Conservation (phyloP, 2,888 invertebrate species). For the Alsophila aescularia region DNA sequence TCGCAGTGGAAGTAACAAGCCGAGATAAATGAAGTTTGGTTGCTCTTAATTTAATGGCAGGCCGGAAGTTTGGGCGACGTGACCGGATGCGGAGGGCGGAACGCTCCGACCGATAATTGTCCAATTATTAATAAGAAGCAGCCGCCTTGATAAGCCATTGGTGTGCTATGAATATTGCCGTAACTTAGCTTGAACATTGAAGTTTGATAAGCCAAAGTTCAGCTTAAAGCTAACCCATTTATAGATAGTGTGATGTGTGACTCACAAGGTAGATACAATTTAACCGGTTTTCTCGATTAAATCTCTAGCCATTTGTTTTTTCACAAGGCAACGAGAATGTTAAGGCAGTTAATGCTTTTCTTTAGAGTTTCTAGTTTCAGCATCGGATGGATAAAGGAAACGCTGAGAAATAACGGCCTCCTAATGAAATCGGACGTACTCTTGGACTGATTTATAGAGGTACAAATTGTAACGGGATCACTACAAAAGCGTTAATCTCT, state of each 20-base stretch:
- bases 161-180: conserved; percentile 28
- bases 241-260: conserved; percentile 5
- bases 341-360: conserved; percentile 31
- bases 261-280: not conserved
- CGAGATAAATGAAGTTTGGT: conserved; percentile 82
- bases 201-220: conserved; percentile 28
- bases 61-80: conserved; percentile 74
- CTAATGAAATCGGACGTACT: conserved; percentile 40
- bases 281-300: conserved; percentile 8
- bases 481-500: conserved; percentile 40
- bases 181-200: conserved; percentile 27
- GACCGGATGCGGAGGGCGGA: conserved; percentile 61
- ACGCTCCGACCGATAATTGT: conserved; percentile 63
- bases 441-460: conserved; percentile 51
- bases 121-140: conserved; percentile 59
- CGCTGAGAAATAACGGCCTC: conserved; percentile 40
- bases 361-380: conserved; percentile 35
- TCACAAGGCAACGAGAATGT: conserved; percentile 23
- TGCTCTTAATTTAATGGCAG: conserved; percentile 81
- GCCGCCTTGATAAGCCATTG: conserved; percentile 35
- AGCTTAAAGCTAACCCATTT: conserved; percentile 10
- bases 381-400: conserved; percentile 41
- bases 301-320: conserved; percentile 19
- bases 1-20: conserved; percentile 79
- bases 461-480: conserved; percentile 52